These are phyloP conservation scores for Heterodera carotae DNA, from an alignment of 1,140 invertebrate species.

Conservation along the genomic window DNA sequence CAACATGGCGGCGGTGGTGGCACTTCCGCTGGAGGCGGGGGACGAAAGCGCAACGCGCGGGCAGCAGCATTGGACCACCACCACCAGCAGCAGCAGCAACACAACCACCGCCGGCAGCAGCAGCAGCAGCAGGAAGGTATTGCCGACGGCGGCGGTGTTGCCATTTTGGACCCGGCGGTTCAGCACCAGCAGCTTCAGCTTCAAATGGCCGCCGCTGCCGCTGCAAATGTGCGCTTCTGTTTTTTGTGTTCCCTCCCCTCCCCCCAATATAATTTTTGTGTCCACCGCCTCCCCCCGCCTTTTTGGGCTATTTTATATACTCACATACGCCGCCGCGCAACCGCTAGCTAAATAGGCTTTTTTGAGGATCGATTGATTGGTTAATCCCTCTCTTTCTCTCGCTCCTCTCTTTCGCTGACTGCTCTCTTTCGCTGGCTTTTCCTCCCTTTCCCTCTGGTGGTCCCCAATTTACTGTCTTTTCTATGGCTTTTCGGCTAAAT, in stretches of 20 bases:
- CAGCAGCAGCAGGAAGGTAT: not conserved
- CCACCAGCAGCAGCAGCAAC: not conserved
- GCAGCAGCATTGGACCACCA: conserved; percentile 21
- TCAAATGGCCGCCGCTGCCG: conserved; percentile 10
- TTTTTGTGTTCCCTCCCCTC: conserved; percentile 12
- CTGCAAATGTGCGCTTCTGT: conserved; percentile 25
- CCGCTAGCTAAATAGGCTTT: no score
- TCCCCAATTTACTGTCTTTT: not conserved
- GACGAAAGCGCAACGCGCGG: conserved; percentile 7
- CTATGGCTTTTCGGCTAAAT: not conserved
- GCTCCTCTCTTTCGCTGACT: not conserved
- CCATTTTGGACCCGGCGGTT: conserved; percentile 1
- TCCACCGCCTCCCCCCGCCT: no score
- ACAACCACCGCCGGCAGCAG: not conserved
- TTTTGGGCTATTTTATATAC: conserved; percentile 26
- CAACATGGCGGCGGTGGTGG: not conserved
- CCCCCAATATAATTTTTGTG: conserved; percentile 27
- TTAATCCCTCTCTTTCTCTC: not conserved
- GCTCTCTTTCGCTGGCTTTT: not conserved
- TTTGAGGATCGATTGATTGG: not conserved
- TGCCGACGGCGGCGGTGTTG: not conserved
- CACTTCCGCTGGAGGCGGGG: not conserved
- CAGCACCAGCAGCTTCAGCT: conserved; percentile 12
- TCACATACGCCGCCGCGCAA: not conserved
- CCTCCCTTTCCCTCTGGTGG: not conserved